A percentile compares a stretch with the other conserved stretches of the same genome.
Conservation (phyloP, 1,140 invertebrate genomes). For the Manduca sexta region DNA sequence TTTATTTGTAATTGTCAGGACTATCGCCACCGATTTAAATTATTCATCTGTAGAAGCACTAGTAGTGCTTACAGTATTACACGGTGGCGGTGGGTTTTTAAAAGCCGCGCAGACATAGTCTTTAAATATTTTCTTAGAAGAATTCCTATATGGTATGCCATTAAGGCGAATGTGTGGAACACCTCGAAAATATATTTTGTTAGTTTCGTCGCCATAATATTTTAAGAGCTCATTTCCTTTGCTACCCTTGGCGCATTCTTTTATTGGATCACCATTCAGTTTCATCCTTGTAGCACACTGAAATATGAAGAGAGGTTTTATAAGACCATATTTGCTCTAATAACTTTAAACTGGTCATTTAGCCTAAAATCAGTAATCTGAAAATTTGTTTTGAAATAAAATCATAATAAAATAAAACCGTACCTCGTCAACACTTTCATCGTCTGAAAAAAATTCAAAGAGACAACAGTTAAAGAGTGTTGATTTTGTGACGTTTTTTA, state of each 20-base stretch:
- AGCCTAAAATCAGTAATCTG: too few relatives aligned
- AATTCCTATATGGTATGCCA: conserved; percentile 19
- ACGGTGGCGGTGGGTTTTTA: conserved; percentile 25
- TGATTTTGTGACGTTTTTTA: conserved; percentile 30
- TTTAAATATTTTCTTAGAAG: conserved; percentile 23
- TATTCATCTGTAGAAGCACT: too few relatives aligned
- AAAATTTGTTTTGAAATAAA: too few relatives aligned
- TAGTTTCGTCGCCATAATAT: conserved; percentile 43
- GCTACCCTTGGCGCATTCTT: conserved; percentile 37
- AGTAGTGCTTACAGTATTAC: too few relatives aligned
- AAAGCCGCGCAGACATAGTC: conserved; percentile 35
- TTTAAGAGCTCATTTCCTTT: conserved; percentile 37
- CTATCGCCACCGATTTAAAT: too few relatives aligned
- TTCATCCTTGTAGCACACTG: conserved; percentile 38
- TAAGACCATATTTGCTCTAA: too few relatives aligned
- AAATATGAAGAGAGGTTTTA: conserved; percentile 18
- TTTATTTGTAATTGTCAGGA: too few relatives aligned
- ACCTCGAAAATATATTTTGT: conserved; percentile 26
- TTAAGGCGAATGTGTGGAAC: conserved; percentile 50
- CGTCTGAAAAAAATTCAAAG: conserved; percentile 22
- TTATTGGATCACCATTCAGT: conserved; percentile 32
- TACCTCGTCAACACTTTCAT: not conserved
- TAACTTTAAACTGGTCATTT: too few relatives aligned
- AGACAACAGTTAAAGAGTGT: conserved; percentile 43
- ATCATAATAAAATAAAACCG: too few relatives aligned